Conservation (phyloP, 2,113 vertebrate species). For the Burhinus oedicnemus region DNA sequence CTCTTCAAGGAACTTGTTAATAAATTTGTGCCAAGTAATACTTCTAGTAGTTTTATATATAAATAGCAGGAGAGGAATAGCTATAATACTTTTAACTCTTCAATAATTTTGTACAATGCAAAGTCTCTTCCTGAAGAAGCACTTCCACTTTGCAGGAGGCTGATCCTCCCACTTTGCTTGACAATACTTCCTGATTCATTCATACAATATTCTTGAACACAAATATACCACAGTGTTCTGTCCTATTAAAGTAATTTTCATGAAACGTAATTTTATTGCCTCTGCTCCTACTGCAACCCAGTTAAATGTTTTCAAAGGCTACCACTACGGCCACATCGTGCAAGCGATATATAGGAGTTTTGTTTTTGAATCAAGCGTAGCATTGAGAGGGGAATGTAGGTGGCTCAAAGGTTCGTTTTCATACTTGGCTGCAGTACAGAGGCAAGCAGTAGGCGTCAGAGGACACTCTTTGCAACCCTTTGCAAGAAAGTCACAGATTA, state of each 20-base stretch:
- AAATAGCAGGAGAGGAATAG: not conserved
- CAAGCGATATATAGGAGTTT: not conserved
- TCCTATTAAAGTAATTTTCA: not conserved
- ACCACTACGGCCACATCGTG: not conserved
- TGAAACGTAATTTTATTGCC: not conserved
- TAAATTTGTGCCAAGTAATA: slow-evolving; percentile 32
- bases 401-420: slow-evolving; percentile 17
- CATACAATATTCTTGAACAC: not conserved
- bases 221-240: not conserved
- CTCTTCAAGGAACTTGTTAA: slow-evolving; percentile 37
- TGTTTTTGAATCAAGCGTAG: not conserved
- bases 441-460: not conserved
- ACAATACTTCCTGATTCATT: not conserved
- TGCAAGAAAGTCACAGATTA: not conserved
- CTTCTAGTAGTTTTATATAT: slow-evolving; percentile 8
- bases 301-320: slow-evolving; percentile 14
- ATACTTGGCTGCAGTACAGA: not conserved
- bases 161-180: not conserved
- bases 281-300: not conserved
- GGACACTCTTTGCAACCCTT: not conserved
- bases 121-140: not conserved
- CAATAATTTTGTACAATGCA: not conserved
- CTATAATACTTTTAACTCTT: slow-evolving; percentile 38
- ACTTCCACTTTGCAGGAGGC: not conserved
- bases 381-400: not conserved